These are phyloP conservation scores for Philotrypesis tridentata DNA, from an alignment of 1,140 invertebrate species.

Conservation along the genomic window DNA sequence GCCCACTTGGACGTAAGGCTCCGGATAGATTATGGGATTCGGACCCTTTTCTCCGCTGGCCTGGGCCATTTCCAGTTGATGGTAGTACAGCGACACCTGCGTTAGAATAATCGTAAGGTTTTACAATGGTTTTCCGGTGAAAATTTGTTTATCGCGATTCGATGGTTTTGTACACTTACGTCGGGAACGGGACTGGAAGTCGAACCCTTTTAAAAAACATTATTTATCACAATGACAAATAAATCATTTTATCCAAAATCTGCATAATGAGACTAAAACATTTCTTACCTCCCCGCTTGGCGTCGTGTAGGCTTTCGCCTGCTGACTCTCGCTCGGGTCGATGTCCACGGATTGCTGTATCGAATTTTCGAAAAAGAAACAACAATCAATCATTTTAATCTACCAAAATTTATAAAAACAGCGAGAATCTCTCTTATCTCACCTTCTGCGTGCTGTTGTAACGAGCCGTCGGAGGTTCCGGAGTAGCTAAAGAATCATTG, in stretches of 20 bases:
- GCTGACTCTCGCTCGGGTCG: constrained; percentile 57
- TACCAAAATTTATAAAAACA: neutral
- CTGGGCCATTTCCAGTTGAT: constrained; percentile 79
- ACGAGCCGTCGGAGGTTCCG: constrained; percentile 14
- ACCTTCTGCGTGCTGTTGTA: constrained; percentile 12
- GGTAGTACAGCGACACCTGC: constrained; percentile 77
- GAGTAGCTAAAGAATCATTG: neutral
- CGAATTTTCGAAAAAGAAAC: constrained; percentile 1
- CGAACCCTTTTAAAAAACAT: constrained; percentile 14
- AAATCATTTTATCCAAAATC: neutral
- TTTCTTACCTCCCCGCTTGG: constrained; percentile 56
- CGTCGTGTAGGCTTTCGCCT: constrained; percentile 53
- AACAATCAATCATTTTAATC: neutral
- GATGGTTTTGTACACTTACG: constrained; percentile 72
- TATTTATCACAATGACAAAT: neutral
- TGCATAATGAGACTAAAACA: neutral
- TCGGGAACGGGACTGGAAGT: constrained; percentile 80
- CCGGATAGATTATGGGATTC: constrained; percentile 70
- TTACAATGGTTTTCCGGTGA: neutral
- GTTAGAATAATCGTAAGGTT: neutral
- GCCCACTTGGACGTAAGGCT: constrained; percentile 85
- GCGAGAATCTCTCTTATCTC: neutral
- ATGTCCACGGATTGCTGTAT: constrained; percentile 55
- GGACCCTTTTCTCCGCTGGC: constrained; percentile 85
- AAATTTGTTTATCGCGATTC: neutral